These are phyloP conservation scores for Nesidiocoris tenuis DNA, from an alignment of 2,888 invertebrate species.

Conservation along the genomic window DNA sequence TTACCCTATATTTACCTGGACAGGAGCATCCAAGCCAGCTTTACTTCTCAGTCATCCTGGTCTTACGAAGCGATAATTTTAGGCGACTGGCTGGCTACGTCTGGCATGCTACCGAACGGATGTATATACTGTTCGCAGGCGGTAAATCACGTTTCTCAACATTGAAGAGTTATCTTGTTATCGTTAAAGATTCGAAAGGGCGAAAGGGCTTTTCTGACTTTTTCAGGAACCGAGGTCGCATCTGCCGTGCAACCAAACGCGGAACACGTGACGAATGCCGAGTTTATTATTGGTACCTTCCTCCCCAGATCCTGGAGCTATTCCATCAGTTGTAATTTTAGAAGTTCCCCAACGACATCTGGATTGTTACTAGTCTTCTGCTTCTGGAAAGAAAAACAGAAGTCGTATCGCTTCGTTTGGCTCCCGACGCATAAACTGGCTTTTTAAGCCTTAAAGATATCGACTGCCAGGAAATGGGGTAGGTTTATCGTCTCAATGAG, in stretches of 20 bases:
- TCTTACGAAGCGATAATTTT: too few species aligned
- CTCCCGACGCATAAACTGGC: background rate
- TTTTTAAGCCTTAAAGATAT: background rate
- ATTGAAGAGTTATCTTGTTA: background rate
- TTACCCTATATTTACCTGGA: too few species aligned
- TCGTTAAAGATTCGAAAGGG: background rate
- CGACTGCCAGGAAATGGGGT: background rate
- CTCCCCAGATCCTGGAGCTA: background rate
- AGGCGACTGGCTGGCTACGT: too few species aligned
- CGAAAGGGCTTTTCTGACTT: background rate
- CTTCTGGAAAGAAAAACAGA: background rate
- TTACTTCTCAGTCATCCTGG: too few species aligned
- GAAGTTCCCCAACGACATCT: background rate
- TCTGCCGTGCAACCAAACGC: background rate
- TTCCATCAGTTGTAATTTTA: background rate
- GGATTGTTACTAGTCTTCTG: background rate
- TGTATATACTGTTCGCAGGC: background rate
- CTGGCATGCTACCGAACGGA: too few species aligned
- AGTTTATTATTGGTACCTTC: background rate
- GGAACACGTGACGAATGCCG: background rate
- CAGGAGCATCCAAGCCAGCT: too few species aligned
- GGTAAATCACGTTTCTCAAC: too few species aligned
- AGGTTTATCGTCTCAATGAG: too few species aligned
- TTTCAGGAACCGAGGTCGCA: background rate
- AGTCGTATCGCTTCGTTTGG: background rate